Evolutionary conservation across 1,140 invertebrate genomes (phyloP), one percentile per base, ranked within the genome.

Genomic region (Cydia fagiglandana): DNA sequence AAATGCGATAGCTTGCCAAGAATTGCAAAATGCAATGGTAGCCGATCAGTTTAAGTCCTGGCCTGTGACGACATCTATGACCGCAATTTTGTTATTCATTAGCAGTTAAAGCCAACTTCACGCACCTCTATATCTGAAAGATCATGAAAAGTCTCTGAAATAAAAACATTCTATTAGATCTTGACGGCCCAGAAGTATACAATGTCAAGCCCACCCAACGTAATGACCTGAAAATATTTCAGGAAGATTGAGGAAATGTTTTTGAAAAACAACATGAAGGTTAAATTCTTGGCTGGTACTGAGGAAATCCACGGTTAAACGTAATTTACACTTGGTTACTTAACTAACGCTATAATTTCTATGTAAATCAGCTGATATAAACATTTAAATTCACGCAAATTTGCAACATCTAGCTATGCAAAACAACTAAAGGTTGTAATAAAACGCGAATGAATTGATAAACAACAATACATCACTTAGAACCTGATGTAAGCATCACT

Each of bases 351-450:
- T 15, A 68, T 64, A 64, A 28, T 34, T 34, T 28, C 13, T 34
- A 68, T 34, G 13, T 9, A 70, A 41, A 38, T 38, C 6, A 38
- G 34, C 34, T n/a, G 66, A n/a, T n/a, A 68, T 68, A n/a, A 68
- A 17, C 30, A 41, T 70, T 70, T 10, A 41, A 68, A 68, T 68
- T 30, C 13, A 34, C 30, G 28, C 28, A 38, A 70, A 70, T 70
- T 70, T 45, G 66, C 66, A 70, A 70, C 34, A 70, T 38, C 24
- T 17, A 34, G 34, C n/a, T n/a, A 70, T 70, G 66, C 66, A 45
- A 38, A 70, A 70, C 66, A 70, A 45, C 66, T 45, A 20, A 38
- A 70, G n/a, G n/a, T 41, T 70, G 30, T 13, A 41, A 68, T 68
- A 68, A 70, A 70, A 70, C 13, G 28, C n/a, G 20, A 68, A 34